phyloP scores from a whole-genome alignment of 2,888 invertebrate species.

The Petrophora chlorosata region DNA sequence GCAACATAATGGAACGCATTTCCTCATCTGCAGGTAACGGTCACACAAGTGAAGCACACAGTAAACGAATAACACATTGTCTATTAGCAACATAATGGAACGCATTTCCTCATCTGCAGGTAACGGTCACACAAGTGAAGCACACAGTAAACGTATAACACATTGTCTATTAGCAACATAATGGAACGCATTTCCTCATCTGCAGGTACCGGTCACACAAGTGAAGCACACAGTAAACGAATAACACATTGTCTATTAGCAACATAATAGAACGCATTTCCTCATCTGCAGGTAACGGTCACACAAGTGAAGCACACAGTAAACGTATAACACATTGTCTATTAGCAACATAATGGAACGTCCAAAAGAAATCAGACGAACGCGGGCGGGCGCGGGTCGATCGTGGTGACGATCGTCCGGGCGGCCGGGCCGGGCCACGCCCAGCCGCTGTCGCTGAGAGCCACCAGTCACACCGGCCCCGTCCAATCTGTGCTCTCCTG shows the following conservation, averaged over 20 bases:
- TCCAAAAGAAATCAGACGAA: constrained; percentile 57
- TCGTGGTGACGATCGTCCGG: constrained; percentile 47
- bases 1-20: too few species aligned
- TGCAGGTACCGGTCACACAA: too few species aligned
- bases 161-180: too few species aligned
- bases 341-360: constrained; percentile 25
- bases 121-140: too few species aligned
- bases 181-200: too few species aligned
- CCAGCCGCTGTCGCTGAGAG: constrained; percentile 75
- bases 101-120: too few species aligned
- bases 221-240: neutral
- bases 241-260: neutral
- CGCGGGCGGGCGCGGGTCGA: constrained; percentile 64
- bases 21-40: too few species aligned
- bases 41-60: too few species aligned
- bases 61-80: too few species aligned
- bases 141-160: too few species aligned
- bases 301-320: constrained; percentile 3
- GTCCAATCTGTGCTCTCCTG: constrained; percentile 72
- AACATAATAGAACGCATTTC: constrained; percentile 5
- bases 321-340: neutral
- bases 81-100: too few species aligned
- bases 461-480: constrained; percentile 82
- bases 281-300: neutral
- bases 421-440: constrained; percentile 72